A percentile compares a stretch with the other conserved stretches of the same genome.
Conservation (phyloP, 2,113 vertebrate genomes). For the Gallinago media region DNA sequence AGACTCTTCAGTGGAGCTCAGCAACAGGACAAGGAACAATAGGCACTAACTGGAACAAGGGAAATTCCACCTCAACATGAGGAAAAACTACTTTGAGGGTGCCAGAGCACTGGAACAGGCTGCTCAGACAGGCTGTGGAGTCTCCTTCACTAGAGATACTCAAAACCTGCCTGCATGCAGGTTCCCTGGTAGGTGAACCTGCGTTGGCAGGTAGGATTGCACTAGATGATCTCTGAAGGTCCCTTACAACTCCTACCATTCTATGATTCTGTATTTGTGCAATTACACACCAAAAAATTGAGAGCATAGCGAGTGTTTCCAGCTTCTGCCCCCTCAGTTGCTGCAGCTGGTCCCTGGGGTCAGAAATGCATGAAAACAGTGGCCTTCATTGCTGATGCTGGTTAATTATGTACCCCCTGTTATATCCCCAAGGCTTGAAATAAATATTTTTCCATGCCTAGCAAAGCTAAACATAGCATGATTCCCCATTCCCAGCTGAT, state of each 20-base stretch:
- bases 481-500: conserved; percentile 33
- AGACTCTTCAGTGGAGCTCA: background rate
- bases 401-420: conserved; percentile 15
- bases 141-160: background rate
- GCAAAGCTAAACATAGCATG: conserved; percentile 46
- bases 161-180: background rate
- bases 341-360: background rate
- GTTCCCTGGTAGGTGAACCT: background rate
- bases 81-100: background rate
- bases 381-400: background rate
- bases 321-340: background rate
- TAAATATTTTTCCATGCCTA: conserved; percentile 57
- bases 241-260: background rate
- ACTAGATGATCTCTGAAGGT: background rate
- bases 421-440: conserved; percentile 37
- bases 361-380: background rate
- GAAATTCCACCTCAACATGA: background rate
- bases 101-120: background rate
- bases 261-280: background rate
- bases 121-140: background rate
- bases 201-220: background rate
- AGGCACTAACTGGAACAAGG: background rate
- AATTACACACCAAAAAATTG: background rate
- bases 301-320: background rate
- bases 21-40: background rate